These are phyloP conservation scores for Malacoraja senta DNA, from an alignment of 2,797 vertebrate genomes.

Conservation along the genomic window DNA sequence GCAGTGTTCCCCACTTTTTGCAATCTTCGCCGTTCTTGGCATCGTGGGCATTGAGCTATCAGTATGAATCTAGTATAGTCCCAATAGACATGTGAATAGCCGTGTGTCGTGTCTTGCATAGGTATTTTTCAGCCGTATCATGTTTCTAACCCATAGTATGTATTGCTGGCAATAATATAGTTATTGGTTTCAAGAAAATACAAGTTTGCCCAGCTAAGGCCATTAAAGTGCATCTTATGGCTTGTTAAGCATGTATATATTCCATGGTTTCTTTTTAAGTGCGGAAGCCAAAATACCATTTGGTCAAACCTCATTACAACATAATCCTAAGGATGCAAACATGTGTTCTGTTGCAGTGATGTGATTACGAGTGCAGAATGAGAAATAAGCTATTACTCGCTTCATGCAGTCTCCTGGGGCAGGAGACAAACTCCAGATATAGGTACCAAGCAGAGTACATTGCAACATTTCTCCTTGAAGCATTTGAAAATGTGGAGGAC, in stretches of 20 bases:
- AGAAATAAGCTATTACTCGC: constrained; percentile 10
- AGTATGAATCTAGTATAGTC: not conserved
- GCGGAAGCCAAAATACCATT: not conserved
- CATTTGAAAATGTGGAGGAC: not conserved
- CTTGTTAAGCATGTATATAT: not conserved
- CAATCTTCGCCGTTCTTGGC: too few species aligned
- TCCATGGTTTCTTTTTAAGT: not conserved
- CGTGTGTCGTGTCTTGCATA: not conserved
- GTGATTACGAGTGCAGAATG: constrained; percentile 9
- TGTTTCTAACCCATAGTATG: not conserved
- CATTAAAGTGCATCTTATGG: not conserved
- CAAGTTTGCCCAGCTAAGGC: not conserved
- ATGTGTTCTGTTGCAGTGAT: constrained; percentile 16
- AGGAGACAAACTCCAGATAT: not conserved
- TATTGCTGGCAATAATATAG: not conserved
- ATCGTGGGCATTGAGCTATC: not conserved
- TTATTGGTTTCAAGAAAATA: not conserved
- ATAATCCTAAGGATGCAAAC: not conserved
- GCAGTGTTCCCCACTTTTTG: too few species aligned
- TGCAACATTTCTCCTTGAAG: constrained; percentile 14
- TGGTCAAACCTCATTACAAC: constrained; percentile 9
- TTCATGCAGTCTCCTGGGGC: not conserved
- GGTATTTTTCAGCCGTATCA: not conserved
- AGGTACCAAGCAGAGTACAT: not conserved
- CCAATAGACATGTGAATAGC: not conserved